Conservation (phyloP, 2,888 invertebrate genomes). For the Gryllus longicercus region DNA sequence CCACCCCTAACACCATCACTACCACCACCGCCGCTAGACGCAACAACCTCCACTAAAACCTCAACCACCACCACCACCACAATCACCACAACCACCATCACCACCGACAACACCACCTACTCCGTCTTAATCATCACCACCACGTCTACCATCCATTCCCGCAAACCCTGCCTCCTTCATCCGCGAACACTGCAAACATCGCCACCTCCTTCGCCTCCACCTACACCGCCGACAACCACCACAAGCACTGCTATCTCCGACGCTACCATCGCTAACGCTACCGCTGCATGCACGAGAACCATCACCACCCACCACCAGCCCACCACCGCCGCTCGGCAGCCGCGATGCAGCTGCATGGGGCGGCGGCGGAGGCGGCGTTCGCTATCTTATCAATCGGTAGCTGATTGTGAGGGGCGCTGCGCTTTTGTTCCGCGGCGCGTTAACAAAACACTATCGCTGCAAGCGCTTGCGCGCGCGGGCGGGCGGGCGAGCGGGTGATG, state of each 20-base stretch:
- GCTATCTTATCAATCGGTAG: constrained; percentile 1
- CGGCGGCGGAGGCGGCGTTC: background rate
- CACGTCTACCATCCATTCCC: background rate
- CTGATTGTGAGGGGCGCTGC: background rate
- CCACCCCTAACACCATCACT: too few species aligned
- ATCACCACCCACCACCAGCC: background rate
- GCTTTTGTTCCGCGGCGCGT: background rate
- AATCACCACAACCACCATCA: too few species aligned
- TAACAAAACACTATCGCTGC: background rate
- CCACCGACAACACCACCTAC: background rate
- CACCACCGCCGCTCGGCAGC: background rate
- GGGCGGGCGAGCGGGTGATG: background rate
- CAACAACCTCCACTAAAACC: too few species aligned
- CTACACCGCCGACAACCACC: too few species aligned
- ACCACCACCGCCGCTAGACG: too few species aligned
- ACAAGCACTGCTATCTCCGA: too few species aligned
- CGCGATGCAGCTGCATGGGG: background rate
- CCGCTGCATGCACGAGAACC: background rate
- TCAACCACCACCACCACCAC: too few species aligned
- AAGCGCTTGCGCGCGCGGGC: background rate
- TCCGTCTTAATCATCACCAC: background rate
- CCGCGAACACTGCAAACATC: background rate
- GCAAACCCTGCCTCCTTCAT: background rate
- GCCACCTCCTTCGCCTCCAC: background rate
- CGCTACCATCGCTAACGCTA: background rate